Base-by-base conservation (phyloP, 2,113 vertebrate species). In the Megaleporinus macrocephalus region DNA sequence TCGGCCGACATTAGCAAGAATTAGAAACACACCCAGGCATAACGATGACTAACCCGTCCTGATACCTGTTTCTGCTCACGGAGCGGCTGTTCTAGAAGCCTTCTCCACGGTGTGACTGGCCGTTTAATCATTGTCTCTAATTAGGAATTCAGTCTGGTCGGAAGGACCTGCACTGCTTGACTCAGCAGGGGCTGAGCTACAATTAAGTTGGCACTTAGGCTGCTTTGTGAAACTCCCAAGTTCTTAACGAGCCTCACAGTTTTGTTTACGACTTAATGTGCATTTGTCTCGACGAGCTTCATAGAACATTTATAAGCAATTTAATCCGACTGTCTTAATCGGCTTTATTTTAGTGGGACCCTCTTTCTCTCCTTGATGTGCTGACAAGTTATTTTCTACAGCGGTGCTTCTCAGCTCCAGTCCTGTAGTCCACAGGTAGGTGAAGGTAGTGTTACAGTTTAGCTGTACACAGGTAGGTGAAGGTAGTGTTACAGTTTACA, bases 91-190 rank as follows among this genome's bases (percentile, higher is more conserved):
- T 73, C 69, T 13, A 24, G 36, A 77, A 41, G 27, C n/a, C 30
- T 74, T 62, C 73, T 53, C 62, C 36, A 26, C n/a, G 9, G 68
- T 73, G 74, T 51, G 75, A 68, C 75, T 77, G 81, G 47, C 68
- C 68, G 85, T 80, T 86, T 83, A 86, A 83, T 83, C 81, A 83
- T 33, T 73, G 79, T 49, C 24, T 29, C 76, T 79, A 84, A 84
- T 87, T 83, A 73, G 76, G 44, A 44, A 74, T 74, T 59, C 59
- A 57, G 71, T 57, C 80, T 79, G 77, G 51, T 80, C 71, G 70
- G 57, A 68, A 76, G 7, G 73, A 24, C 47, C 27, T 73, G 14
- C 49, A 59, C 10, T 55, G 68, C 65, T 70, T 53, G 71, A 76
- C 76, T 79, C 73, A 73, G 82, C 82, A 76, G 47, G 80, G 68